phyloP scores from a whole-genome alignment of 2,797 vertebrate genomes.

The Momotus momota region DNA sequence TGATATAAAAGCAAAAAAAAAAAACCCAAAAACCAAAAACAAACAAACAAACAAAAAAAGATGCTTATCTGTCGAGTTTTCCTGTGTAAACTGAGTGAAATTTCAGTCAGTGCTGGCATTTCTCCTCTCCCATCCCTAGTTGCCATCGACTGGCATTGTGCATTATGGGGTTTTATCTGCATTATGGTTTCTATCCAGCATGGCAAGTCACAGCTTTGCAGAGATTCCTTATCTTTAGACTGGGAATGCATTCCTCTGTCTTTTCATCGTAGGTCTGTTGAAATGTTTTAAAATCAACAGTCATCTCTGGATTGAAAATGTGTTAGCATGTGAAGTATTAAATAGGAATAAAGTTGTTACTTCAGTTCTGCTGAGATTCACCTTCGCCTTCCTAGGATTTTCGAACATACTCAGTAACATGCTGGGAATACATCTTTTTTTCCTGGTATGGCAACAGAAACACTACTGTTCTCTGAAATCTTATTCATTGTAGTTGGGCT shows the following conservation, averaged over 20 bases:
- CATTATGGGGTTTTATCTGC: not conserved
- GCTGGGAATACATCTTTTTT: conserved; percentile 42
- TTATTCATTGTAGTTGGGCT: not conserved
- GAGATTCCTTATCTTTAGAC: not conserved
- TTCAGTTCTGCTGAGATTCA: conserved; percentile 35
- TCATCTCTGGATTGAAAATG: not conserved
- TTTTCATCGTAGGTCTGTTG: not conserved
- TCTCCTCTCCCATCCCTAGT: not conserved
- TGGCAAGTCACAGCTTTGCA: not conserved
- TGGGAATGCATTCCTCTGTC: not conserved
- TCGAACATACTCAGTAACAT: not conserved
- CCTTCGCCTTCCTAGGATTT: not conserved
- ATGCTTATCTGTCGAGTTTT: not conserved
- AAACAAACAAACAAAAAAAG: not conserved
- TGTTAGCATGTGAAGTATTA: not conserved
- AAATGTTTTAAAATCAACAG: conserved; percentile 1
- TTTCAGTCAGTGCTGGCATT: not conserved
- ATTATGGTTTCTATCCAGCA: not conserved
- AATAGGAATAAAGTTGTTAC: not conserved
- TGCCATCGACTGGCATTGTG: accelerated
- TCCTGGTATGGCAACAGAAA: conserved; percentile 18
- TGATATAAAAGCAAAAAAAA: not conserved
- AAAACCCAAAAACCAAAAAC: too few species aligned
- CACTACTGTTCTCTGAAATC: not conserved
- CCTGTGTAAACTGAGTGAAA: not conserved